Evolutionary conservation across 1,140 invertebrate genomes (phyloP).

Genomic region (Microvelia longipes): DNA sequence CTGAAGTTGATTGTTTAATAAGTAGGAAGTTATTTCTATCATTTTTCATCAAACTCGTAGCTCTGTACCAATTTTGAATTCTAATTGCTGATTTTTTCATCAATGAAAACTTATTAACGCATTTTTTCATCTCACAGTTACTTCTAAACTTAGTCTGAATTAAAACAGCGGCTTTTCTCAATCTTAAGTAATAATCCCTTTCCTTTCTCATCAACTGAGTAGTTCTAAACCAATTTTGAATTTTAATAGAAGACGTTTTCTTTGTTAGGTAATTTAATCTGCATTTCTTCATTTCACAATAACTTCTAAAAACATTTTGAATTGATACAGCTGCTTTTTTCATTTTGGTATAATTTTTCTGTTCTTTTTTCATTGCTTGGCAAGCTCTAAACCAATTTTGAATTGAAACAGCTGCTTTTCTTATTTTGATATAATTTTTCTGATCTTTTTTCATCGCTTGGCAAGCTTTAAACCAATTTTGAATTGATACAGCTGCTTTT

Average conservation of each 20-base stretch:
- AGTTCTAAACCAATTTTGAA: constrained; percentile 4
- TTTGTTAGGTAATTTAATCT: background rate
- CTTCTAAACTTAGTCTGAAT: background rate
- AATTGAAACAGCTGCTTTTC: too few relatives aligned
- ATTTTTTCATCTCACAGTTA: background rate
- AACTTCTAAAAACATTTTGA: background rate
- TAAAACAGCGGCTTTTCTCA: constrained; percentile 24
- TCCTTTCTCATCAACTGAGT: constrained; percentile 6
- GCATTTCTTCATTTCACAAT: background rate
- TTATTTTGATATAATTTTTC: too few relatives aligned
- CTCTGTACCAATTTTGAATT: background rate
- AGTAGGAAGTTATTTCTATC: background rate
- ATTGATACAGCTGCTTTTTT: background rate
- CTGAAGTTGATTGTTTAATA: background rate
- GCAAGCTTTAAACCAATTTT: too few relatives aligned
- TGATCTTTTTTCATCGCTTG: too few relatives aligned
- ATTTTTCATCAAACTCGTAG: background rate
- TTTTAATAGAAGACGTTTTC: background rate
- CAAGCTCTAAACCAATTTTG: background rate
- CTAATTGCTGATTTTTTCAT: background rate
- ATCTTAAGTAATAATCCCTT: constrained; percentile 27
- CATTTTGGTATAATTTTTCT: background rate
- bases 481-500: too few relatives aligned
- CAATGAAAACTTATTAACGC: background rate
- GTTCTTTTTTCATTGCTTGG: background rate